phyloP scores from a whole-genome alignment of 2,888 invertebrate species.

The Argyresthia albistria region DNA sequence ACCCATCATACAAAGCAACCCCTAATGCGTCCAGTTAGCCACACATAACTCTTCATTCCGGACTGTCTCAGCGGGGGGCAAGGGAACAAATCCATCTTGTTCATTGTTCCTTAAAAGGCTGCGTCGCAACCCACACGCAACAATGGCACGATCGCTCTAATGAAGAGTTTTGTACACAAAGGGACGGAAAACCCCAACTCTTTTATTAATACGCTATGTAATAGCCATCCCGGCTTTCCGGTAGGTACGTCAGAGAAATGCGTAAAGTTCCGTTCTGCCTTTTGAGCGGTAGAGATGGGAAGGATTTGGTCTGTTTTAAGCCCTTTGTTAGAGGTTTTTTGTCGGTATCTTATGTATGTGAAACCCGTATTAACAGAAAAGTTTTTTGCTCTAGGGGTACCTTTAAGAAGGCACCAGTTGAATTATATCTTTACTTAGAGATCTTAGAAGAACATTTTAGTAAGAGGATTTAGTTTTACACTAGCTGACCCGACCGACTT shows the following conservation, averaged over 20 bases:
- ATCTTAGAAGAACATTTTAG: too few species aligned
- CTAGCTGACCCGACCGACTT: too few species aligned
- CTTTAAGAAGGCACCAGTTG: too few species aligned
- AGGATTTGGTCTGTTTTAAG: neutral
- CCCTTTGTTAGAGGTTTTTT: too few species aligned
- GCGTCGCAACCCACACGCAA: conserved; percentile 32
- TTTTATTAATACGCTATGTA: conserved; percentile 54
- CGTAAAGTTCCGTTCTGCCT: neutral
- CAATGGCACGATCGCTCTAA: conserved; percentile 64
- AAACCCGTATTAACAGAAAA: too few species aligned
- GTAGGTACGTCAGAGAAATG: neutral
- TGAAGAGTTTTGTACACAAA: conserved; percentile 68
- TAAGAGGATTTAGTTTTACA: too few species aligned
- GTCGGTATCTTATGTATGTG: too few species aligned
- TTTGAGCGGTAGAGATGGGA: neutral
- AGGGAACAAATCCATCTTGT: conserved; percentile 6
- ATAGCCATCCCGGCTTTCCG: conserved; percentile 10
- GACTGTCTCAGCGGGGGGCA: conserved; percentile 5
- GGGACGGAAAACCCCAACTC: conserved; percentile 35
- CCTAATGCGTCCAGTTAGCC: too few species aligned
- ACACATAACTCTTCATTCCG: too few species aligned
- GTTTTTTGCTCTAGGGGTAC: too few species aligned
- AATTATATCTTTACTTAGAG: too few species aligned
- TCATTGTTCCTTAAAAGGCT: conserved; percentile 25
- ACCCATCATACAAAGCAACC: too few species aligned